Percentiles rank a stretch among this genome's conserved stretches.
phyloP scores from a whole-genome alignment of 2,113 vertebrate genomes.

The Phylloscopus trochilus region DNA sequence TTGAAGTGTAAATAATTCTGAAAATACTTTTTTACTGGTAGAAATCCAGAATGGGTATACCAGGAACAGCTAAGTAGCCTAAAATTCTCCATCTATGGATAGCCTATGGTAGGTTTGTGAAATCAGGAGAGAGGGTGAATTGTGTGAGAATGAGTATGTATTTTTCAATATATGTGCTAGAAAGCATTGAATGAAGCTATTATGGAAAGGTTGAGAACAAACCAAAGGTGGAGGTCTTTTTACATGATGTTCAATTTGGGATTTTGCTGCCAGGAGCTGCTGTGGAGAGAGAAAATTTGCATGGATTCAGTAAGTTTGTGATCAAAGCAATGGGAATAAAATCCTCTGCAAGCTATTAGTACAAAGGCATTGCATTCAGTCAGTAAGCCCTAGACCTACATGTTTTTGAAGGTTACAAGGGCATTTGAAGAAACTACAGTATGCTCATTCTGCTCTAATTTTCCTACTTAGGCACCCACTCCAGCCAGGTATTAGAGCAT shows the following conservation, averaged over 20 bases:
- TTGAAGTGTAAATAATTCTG: neutral
- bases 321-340: neutral
- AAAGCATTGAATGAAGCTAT: neutral
- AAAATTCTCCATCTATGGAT: neutral
- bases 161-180: neutral
- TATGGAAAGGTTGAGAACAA: neutral
- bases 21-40: neutral
- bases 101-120: neutral
- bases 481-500: neutral
- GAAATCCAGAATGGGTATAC: neutral
- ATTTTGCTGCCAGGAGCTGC: neutral
- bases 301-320: neutral
- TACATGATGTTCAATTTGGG: neutral
- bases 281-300: neutral
- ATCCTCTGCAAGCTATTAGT: neutral
- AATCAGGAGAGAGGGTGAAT: neutral
- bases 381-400: neutral
- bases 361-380: neutral
- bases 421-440: neutral
- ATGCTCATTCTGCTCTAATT: neutral
- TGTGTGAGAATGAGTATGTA: neutral
- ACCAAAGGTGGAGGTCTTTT: neutral
- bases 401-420: neutral
- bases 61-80: neutral
- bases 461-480: neutral